These are phyloP conservation scores for Campoletis sonorensis DNA, from an alignment of 1,140 invertebrate species.

Conservation along the genomic window DNA sequence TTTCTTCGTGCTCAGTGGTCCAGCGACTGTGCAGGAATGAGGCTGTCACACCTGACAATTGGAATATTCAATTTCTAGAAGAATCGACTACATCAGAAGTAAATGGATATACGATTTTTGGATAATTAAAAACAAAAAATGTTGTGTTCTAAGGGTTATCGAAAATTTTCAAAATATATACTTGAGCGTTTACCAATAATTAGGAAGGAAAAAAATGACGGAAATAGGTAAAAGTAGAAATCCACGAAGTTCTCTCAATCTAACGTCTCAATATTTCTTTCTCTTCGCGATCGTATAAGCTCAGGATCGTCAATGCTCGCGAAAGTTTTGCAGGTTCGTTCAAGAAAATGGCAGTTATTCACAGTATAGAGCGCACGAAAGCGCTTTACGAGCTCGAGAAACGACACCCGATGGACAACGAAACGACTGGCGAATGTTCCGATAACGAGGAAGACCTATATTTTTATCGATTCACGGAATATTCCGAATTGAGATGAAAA, in stretches of 20 bases:
- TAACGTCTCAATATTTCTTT: background rate
- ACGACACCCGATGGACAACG: constrained; percentile 19
- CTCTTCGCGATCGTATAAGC: background rate
- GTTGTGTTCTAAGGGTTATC: no score
- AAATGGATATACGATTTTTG: no score
- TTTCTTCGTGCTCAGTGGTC: background rate
- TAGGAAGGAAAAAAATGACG: no score
- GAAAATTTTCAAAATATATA: background rate
- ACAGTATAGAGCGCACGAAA: background rate
- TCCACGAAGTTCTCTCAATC: background rate
- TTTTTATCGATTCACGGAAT: constrained; percentile 2
- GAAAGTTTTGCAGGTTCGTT: constrained; percentile 21
- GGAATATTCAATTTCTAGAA: background rate
- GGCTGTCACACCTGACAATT: background rate
- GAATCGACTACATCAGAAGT: no score
- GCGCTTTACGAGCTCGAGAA: constrained; percentile 28
- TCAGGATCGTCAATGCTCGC: constrained; percentile 25
- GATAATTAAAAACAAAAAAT: no score
- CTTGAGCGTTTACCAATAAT: background rate
- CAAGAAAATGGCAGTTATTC: constrained; percentile 8
- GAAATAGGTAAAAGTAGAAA: background rate
- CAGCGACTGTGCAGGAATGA: background rate
- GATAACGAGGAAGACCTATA: constrained; percentile 33
- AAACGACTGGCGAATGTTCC: constrained; percentile 12
- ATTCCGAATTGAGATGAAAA: background rate